Percentiles rank a stretch among this genome's conserved stretches.
phyloP scores from a whole-genome alignment of 2,888 invertebrate genomes.

The Acrobasis suavella region DNA sequence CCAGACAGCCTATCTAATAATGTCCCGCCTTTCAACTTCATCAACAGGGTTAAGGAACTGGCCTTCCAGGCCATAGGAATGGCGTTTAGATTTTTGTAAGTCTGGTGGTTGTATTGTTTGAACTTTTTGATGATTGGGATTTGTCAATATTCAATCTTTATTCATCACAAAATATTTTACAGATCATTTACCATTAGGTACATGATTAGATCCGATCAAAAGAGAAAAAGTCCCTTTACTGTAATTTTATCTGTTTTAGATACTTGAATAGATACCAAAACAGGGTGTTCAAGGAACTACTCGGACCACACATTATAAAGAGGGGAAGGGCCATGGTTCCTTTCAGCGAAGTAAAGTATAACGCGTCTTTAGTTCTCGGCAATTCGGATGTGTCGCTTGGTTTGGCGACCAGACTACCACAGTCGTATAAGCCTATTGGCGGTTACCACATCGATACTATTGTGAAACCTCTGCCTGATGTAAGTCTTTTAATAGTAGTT shows the following conservation, averaged over 20 bases:
- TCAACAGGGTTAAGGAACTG: slow-evolving; percentile 46
- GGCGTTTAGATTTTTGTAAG: slow-evolving; percentile 20
- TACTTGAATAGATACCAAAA: slow-evolving; percentile 23
- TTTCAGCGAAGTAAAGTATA: slow-evolving; percentile 46
- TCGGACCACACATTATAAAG: slow-evolving; percentile 42
- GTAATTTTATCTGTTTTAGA: slow-evolving; percentile 24
- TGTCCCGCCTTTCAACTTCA: slow-evolving; percentile 52
- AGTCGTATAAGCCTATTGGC: slow-evolving; percentile 52
- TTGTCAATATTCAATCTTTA: too few relatives aligned
- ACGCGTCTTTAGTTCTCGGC: slow-evolving; percentile 56
- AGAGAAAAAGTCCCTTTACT: too few relatives aligned
- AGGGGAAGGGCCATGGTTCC: slow-evolving; percentile 46
- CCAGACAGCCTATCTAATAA: slow-evolving; percentile 37
- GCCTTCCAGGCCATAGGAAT: slow-evolving; percentile 24
- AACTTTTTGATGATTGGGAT: background rate
- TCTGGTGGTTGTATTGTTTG: background rate
- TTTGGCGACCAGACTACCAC: slow-evolving; percentile 46
- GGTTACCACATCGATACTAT: slow-evolving; percentile 59
- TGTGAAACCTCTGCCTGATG: slow-evolving; percentile 52
- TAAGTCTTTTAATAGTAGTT: slow-evolving; percentile 27
- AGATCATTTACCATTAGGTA: too few relatives aligned
- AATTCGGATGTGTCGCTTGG: slow-evolving; percentile 56
- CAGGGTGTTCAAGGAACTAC: slow-evolving; percentile 33
- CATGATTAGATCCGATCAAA: too few relatives aligned
- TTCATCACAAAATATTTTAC: too few relatives aligned